Percentiles rank a stretch among this genome's conserved stretches.
phyloP scores from a whole-genome alignment of 2,113 vertebrate species.

The Seriola dumerili region DNA sequence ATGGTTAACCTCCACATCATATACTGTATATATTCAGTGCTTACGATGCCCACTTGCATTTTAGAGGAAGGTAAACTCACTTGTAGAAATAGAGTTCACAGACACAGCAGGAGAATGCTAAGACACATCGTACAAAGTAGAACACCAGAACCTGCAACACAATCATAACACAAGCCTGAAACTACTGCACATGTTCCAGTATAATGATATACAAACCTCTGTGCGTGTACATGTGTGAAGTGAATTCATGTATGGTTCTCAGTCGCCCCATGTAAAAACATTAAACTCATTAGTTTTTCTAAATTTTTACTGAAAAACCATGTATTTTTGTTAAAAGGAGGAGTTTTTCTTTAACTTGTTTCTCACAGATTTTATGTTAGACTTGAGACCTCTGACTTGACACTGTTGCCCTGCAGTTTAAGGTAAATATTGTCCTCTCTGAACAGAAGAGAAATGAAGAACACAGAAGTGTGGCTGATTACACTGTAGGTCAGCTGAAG shows the following conservation, averaged over 20 bases:
- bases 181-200: background rate
- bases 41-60: background rate
- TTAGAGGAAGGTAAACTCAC: slow-evolving; percentile 85
- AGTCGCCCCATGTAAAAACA: background rate
- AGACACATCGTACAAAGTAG: slow-evolving; percentile 96
- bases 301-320: too few species aligned
- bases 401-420: too few species aligned
- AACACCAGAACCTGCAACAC: slow-evolving; percentile 95
- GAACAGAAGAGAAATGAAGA: background rate
- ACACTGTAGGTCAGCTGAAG: background rate
- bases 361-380: too few species aligned
- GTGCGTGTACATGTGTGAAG: background rate
- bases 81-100: slow-evolving; percentile 99
- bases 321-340: too few species aligned
- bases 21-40: background rate
- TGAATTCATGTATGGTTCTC: background rate
- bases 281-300: background rate
- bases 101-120: slow-evolving; percentile 96
- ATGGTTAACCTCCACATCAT: background rate
- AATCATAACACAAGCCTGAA: slow-evolving; percentile 38
- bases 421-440: too few species aligned
- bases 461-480: background rate
- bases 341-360: too few species aligned
- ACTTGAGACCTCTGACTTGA: too few species aligned
- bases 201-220: background rate